A percentile compares a stretch with the other conserved stretches of the same genome.
Conservation (phyloP, 2,888 invertebrate genomes). For the Oscheius sp. region DNA sequence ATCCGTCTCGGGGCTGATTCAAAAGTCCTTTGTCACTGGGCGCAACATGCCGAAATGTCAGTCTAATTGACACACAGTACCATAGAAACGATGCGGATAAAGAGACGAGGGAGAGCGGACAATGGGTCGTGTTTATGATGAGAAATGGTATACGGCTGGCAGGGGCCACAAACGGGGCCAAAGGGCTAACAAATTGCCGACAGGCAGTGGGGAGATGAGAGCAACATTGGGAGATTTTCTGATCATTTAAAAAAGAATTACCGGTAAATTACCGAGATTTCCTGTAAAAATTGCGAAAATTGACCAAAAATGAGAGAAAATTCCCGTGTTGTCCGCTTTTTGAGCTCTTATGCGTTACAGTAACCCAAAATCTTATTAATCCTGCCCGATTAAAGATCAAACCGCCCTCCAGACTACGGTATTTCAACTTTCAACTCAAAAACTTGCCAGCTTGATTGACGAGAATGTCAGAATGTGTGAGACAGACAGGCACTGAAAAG, state of each 20-base stretch:
- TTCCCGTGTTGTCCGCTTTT: no score
- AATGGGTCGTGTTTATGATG: constrained; percentile 37
- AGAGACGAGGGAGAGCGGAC: constrained; percentile 30
- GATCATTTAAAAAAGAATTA: no score
- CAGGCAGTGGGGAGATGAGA: constrained; percentile 37
- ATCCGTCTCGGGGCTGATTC: not conserved
- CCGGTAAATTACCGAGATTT: no score
- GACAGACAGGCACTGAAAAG: no score
- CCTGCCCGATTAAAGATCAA: no score
- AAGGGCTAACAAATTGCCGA: constrained; percentile 1
- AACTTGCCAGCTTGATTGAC: not conserved
- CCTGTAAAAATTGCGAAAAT: no score
- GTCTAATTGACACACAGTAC: not conserved
- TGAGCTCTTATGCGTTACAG: no score
- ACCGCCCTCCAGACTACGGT: not conserved
- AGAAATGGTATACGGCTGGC: constrained; percentile 40
- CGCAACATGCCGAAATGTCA: not conserved
- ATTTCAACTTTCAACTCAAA: not conserved
- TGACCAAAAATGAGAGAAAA: no score
- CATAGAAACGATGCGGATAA: not conserved
- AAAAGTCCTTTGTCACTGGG: constrained; percentile 1
- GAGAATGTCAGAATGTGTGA: not conserved
- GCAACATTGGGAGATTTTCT: no score
- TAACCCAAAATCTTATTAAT: no score
- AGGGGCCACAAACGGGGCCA: constrained; percentile 7